Conservation (phyloP, 2,113 vertebrate species). For the Campylomormyrus numenius region DNA sequence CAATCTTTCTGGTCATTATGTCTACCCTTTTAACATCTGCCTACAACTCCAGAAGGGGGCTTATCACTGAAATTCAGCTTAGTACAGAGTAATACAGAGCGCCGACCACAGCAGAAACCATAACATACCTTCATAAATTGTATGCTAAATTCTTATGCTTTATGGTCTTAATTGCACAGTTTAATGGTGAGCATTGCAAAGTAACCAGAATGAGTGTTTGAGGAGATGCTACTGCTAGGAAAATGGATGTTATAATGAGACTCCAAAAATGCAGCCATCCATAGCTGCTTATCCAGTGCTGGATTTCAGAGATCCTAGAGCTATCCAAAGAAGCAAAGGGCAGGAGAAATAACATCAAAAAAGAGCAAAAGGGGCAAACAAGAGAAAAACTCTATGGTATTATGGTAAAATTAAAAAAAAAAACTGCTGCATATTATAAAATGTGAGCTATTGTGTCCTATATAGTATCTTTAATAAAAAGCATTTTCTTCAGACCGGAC, state of each 20-base stretch:
- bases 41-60: neutral
- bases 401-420: neutral
- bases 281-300: neutral
- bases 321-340: neutral
- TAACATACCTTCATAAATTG: neutral
- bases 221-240: neutral
- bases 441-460: neutral
- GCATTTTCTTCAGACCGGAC: neutral
- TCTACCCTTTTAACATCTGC: neutral
- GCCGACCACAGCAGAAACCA: neutral
- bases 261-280: neutral
- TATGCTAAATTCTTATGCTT: neutral
- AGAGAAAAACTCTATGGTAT: neutral
- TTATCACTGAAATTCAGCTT: neutral
- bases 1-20: neutral
- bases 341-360: neutral
- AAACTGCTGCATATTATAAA: neutral
- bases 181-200: neutral
- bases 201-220: neutral
- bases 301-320: neutral
- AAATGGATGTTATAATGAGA: neutral
- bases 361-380: neutral
- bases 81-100: neutral
- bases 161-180: neutral
- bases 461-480: neutral